A percentile compares a stretch with the other conserved stretches of the same genome.
Conservation (phyloP, 2,888 invertebrate species). For the Schrankia costaestrigalis region DNA sequence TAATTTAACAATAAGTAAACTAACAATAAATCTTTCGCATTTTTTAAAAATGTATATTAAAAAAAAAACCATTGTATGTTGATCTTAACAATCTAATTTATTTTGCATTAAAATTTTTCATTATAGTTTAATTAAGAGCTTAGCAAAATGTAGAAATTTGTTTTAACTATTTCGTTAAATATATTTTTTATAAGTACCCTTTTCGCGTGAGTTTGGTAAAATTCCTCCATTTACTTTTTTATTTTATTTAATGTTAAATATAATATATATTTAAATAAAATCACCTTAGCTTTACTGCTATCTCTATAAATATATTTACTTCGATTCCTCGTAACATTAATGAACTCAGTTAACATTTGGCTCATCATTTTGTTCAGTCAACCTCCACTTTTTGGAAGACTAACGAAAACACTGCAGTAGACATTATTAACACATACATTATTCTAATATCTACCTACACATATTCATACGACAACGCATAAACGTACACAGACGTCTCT, state of each 20-base stretch:
- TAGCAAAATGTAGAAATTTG: slow-evolving; percentile 50
- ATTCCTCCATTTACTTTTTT: slow-evolving; percentile 35
- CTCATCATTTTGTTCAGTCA: slow-evolving; percentile 60
- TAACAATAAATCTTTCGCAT: slow-evolving; percentile 26
- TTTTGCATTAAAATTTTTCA: slow-evolving; percentile 28
- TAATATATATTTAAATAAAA: slow-evolving; percentile 37
- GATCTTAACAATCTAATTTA: slow-evolving; percentile 24
- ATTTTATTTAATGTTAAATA: slow-evolving; percentile 27
- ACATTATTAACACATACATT: slow-evolving; percentile 36
- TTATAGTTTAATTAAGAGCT: slow-evolving; percentile 40
- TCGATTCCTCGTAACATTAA: slow-evolving; percentile 53
- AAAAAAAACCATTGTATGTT: too few species aligned
- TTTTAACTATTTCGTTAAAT: slow-evolving; percentile 34
- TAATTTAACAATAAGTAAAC: too few species aligned
- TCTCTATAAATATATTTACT: slow-evolving; percentile 41
- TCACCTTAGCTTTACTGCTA: slow-evolving; percentile 31
- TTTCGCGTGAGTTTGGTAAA: slow-evolving; percentile 49
- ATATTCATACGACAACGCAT: slow-evolving; percentile 49
- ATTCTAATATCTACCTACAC: slow-evolving; percentile 44
- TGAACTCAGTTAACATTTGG: slow-evolving; percentile 60
- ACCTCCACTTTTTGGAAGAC: slow-evolving; percentile 71
- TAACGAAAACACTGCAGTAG: slow-evolving; percentile 41
- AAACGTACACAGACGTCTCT: slow-evolving; percentile 56
- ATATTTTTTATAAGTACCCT: slow-evolving; percentile 51
- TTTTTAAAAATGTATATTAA: slow-evolving; percentile 3